Evolutionary conservation across 2,797 vertebrate species (phyloP), one percentile per base, ranked within the genome.

Genomic region (Vultur gryphus): DNA sequence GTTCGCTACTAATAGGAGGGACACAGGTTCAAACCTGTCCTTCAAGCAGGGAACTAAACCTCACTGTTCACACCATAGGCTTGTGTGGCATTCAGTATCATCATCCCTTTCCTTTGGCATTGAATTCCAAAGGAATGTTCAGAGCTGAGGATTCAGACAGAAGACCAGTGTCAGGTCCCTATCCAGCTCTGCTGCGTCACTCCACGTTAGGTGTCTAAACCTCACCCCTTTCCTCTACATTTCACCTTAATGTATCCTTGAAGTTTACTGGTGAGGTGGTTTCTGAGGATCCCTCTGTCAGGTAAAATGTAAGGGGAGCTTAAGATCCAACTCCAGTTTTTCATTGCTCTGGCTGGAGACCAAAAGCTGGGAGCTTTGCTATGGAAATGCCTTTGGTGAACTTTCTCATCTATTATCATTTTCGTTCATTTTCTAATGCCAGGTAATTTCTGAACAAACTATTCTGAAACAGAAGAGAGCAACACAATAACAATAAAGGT

Each of bases 1-100:
- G 16, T 8, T 66, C 18, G 24, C 9, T 54, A 24, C 23, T 66
- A 51, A 25, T 9, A 37, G 9, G 6, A 46, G 0, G 0, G 15
- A 28, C n/a, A 55, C 7, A 35, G 39, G 4, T 33, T 62, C 29
- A 87, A 89, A 66, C 6, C 33, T 57, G 25, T 44, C 31, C 10
- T 88, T 72, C 35, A 77, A 35, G 10, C 5, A 57, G 11, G 18
- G 28, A 54, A 46, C 66, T 58, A 80, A 41, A 61, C 8, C 13
- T 80, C 29, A 33, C 5, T 46, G 29, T 37, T 66, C 26, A 73
- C 11, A 49, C 5, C 20, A 23, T 6, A 73, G 15, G 16, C 24
- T 14, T 37, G 4, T 35, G 19, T 58, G 37, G 7, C 39, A 58
- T 46, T 81, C 2, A 8, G 3, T 28, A 10, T 18, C 25, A 49